These are phyloP conservation scores for Aphaenogaster floridana DNA, from an alignment of 1,140 invertebrate species.

Conservation along the genomic window DNA sequence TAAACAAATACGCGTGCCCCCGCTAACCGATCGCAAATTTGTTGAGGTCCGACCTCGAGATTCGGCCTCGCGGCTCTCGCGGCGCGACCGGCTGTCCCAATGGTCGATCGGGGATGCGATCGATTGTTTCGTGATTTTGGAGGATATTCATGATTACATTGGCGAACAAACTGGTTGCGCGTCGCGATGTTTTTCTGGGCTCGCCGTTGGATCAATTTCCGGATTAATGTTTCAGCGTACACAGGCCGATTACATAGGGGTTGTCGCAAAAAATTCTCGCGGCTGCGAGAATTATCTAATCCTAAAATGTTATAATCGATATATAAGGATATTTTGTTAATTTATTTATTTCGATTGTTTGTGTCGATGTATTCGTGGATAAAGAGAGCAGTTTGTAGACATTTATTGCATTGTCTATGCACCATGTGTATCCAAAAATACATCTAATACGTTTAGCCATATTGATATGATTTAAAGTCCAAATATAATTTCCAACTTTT, in stretches of 20 bases:
- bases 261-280: neutral
- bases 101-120: constrained; percentile 14
- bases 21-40: constrained; percentile 77
- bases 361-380: neutral
- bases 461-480: neutral
- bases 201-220: neutral
- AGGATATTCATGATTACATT: constrained; percentile 5
- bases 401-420: neutral
- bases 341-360: constrained; percentile 32
- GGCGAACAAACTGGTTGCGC: neutral
- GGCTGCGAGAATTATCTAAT: neutral
- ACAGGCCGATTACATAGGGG: neutral
- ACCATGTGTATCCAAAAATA: neutral
- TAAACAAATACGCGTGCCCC: constrained; percentile 75
- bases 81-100: constrained; percentile 1
- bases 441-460: neutral
- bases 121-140: constrained; percentile 14
- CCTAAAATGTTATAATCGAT: constrained; percentile 1
- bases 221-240: constrained; percentile 4
- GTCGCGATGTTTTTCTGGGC: constrained; percentile 20
- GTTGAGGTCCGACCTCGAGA: constrained; percentile 67
- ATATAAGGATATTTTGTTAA: neutral
- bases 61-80: constrained; percentile 53
- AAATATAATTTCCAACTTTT: neutral
- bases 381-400: neutral